Base-by-base conservation (phyloP, 1,140 invertebrate species). In the Neomicropteryx cornuta region DNA sequence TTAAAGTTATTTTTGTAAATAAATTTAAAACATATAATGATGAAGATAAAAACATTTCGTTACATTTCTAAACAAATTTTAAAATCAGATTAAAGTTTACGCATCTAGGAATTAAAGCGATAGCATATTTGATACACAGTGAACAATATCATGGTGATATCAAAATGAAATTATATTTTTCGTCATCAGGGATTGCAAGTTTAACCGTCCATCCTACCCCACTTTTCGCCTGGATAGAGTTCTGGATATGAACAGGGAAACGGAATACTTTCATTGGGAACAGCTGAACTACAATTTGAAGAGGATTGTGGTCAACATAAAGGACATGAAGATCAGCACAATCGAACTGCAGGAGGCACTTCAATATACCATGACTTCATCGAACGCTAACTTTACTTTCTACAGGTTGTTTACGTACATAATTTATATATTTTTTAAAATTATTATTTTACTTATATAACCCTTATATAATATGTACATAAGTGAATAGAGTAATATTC, bases 151-250 rank as follows among this genome's bases (percentile, higher is more conserved):
- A 8, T 32, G 16, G 10, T 32, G 8, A 8, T 32, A 8, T n/a
- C n/a, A n/a, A n/a, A n/a, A n/a, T n/a, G n/a, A n/a, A n/a, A n/a
- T n/a, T n/a, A n/a, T n/a, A n/a, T n/a, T n/a, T n/a, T n/a, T n/a
- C n/a, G n/a, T n/a, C n/a, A 11, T 34, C 49, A 84, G 81, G 48
- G 75, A 77, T 47, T 85, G 82, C 53, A 68, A 77, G 55, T 58
- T 72, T 46, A 79, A 83, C 51, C 67, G 75, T 45, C 66, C 81
- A 41, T 72, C 73, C 21, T 85, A 83, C 65, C 60, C 70, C 30
- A 75, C 79, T n/a, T 82, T 84, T 53, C 71, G 77, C 52, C 59
- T 86, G 40, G 70, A 78, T 44, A 72, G 67, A 49, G 63, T 76
- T 40, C 56, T 76, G 35, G 76, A 82, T 53, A 60, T 81, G 23